Base-by-base conservation (phyloP, 92 coral and sea anemone genomes). In the Palythoa grandis region DNA sequence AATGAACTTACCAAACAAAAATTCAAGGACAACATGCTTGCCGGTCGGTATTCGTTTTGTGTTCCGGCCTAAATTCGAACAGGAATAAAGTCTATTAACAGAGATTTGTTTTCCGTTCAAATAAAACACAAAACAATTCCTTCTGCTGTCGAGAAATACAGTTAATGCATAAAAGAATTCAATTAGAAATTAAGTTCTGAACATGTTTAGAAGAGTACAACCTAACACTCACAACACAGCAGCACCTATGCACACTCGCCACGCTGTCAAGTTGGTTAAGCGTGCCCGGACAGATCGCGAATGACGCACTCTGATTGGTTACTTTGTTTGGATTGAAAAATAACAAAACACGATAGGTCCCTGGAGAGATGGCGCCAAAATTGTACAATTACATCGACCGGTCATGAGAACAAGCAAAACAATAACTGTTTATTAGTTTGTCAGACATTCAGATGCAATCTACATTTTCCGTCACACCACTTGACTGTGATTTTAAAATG, bases 321-420 rank as follows among this genome's bases (percentile, higher is more conserved):
- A 54, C 1, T 20, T 48, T 74, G 12, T 74, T 74, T 74, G 23
- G 11, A 13, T 12, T 29, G 5, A 11, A 37, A 37, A 69, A 54
- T 37, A 53, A 76, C 68, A 76, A 75, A 54, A 76, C 11, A 76
- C 7, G 68, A 76, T 76, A 76, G 48, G 82, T 76, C 82, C 82
- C 82, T 76, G 22, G 82, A 76, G 82, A 76, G 82, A 76, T 24
- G 82, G 82, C 82, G 82, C 82, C 82, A 76, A 76, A 76, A 76
- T 76, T 40, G 29, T 25, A 25, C 67, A 76, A 76, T 74, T 35
- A 76, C 48, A 15, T 76, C 82, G 35, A 63, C 69, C 19, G 35
- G 20, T 11, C 69, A n/a, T 17, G 25, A 9, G 15, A 56, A 56
- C 61, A 12, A 1, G 3, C 61, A 12, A 3, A 16, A 56, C 4